Evolutionary conservation across 2,797 vertebrate genomes (phyloP).

Genomic region (Potorous gilbertii): DNA sequence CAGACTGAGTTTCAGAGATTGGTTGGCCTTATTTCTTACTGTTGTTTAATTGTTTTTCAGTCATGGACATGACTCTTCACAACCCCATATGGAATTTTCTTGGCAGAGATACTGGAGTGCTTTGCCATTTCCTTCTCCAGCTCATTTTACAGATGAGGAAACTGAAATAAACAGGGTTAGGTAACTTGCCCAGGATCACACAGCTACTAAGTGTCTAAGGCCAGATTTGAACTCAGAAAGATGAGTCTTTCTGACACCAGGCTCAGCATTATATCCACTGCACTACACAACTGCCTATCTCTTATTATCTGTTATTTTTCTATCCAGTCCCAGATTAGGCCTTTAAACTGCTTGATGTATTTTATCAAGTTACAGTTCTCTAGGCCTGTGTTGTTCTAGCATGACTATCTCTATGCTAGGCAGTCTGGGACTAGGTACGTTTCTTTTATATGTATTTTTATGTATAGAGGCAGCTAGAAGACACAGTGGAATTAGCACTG

Average conservation of each 20-base stretch:
- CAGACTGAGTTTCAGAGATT: background rate
- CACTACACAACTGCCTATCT: background rate
- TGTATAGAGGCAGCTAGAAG: background rate
- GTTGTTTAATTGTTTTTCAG: background rate
- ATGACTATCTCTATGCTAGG: background rate
- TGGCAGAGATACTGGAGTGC: background rate
- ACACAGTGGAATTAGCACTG: background rate
- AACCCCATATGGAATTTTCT: background rate
- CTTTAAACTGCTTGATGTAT: background rate
- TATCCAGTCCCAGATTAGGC: background rate
- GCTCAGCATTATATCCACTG: background rate
- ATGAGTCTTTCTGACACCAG: background rate
- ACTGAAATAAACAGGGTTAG: background rate
- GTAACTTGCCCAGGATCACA: background rate
- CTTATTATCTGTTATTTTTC: background rate
- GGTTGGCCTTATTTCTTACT: background rate
- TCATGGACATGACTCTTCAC: background rate
- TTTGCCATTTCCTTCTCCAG: background rate
- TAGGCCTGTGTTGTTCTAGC: background rate
- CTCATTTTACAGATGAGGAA: background rate
- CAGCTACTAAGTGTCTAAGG: background rate
- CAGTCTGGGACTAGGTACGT: background rate
- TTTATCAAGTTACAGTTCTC: background rate
- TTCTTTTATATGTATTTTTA: background rate
- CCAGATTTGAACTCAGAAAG: background rate